Base-by-base conservation (phyloP, 2,797 vertebrate genomes). In the Scomberomorus guttatus region DNA sequence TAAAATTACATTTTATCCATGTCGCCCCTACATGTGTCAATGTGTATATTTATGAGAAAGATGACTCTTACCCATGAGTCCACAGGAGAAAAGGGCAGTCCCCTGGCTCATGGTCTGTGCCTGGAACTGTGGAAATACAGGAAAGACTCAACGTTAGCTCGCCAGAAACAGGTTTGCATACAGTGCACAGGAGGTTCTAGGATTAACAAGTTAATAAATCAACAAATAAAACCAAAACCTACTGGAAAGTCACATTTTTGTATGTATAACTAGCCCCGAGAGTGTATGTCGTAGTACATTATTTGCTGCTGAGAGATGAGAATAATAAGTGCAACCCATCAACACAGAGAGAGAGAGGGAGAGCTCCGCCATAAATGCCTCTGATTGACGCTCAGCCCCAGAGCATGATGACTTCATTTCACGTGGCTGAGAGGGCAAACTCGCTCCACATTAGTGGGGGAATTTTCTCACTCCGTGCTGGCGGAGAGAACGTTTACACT, bases 21-120 rank as follows among this genome's bases (percentile, higher is more conserved):
- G 50, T 14, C 10, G 27, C 15, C 18, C 15, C 10, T 48, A 22
- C 6, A 64, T 55, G 44, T 27, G 25, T 52, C 25, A 27, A 24
- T 37, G 20, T 56, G 57, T 50, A 29, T 24, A 44, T 22, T 20
- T 7, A 55, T 50, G 17, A 34, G 24, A 54, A 13, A 62, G 42
- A 79, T 37, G 17, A 66, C 57, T 94, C 97, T 97, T 93, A 99
- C 98, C 98, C 96, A 96, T 96, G 91, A 97, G 90, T 96, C 96
- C 97, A 86, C 96, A 97, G 83, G 98, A 97, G 95, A 98, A 97
- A 86, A 98, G 96, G 68, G 97, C 95, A 34, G 97, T 95, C 90
- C 97, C 97, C 93, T 96, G 97, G 95, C 96, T 99, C 98, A 98
- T 98, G 97, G 95, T 96, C 90, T 95, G 95, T 86, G 95, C 94